These are phyloP conservation scores for Ashinkailepas kermadecensis DNA, from an alignment of 2,888 invertebrate genomes.

Conservation along the genomic window DNA sequence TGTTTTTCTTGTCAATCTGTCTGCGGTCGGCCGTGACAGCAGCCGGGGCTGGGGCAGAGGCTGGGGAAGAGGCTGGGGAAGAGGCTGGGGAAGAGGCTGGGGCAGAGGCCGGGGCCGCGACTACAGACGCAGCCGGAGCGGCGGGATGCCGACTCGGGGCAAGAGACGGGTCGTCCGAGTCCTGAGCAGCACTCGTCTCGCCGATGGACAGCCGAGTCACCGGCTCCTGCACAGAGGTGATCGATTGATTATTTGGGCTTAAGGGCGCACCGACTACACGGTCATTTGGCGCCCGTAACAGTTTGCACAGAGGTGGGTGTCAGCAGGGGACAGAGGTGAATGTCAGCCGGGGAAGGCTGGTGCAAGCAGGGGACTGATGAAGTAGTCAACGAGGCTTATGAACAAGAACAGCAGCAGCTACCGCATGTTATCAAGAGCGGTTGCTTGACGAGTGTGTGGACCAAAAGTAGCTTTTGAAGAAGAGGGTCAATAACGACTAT, in stretches of 20 bases:
- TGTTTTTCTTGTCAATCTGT: conserved; percentile 50
- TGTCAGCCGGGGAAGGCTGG: too few species aligned
- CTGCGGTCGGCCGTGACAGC: conserved; percentile 36
- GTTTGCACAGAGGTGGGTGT: not conserved
- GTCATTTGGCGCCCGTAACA: too few species aligned
- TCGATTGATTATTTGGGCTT: too few species aligned
- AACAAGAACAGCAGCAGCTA: too few species aligned
- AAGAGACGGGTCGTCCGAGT: conserved; percentile 2
- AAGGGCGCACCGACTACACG: too few species aligned
- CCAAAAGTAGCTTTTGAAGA: too few species aligned
- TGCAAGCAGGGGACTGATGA: too few species aligned
- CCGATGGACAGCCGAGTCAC: not conserved
- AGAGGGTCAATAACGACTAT: too few species aligned
- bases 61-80: not conserved
- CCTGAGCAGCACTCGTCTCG: not conserved
- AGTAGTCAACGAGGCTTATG: too few species aligned
- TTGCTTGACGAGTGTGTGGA: too few species aligned
- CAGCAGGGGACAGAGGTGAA: too few species aligned
- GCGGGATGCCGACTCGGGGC: not conserved
- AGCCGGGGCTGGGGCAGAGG: not conserved
- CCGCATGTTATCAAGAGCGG: too few species aligned
- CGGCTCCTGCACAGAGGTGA: not conserved
- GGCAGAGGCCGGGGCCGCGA: conserved; percentile 12
- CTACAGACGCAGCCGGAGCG: not conserved
- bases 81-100: conserved; percentile 31